Conservation (phyloP, 2,888 invertebrate species). For the Tolmerus cingulatus region DNA sequence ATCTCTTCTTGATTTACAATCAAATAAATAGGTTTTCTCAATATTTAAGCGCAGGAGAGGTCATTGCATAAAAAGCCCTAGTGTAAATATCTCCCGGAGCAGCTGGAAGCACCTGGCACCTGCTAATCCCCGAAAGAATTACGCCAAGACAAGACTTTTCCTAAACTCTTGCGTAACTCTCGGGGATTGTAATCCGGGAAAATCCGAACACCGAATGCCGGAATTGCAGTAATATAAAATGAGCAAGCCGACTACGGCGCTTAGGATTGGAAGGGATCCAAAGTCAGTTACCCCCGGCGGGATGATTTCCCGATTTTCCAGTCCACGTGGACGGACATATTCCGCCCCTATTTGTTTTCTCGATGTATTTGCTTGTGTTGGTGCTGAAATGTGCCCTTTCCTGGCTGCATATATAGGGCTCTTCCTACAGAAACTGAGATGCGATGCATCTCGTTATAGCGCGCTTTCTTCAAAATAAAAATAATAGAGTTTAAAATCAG, state of each 20-base stretch:
- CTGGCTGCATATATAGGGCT: background rate
- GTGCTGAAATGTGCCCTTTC: background rate
- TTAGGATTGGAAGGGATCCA: background rate
- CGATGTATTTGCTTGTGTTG: background rate
- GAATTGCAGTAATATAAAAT: background rate
- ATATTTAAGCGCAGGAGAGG: background rate
- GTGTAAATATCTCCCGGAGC: background rate
- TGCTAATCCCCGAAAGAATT: background rate
- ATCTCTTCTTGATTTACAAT: background rate
- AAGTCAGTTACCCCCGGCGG: background rate
- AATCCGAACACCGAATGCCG: background rate
- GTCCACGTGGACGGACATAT: background rate
- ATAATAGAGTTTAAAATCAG: background rate
- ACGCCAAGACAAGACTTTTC: background rate
- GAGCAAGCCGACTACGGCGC: background rate
- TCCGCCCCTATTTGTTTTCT: conserved; percentile 18
- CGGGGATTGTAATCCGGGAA: background rate
- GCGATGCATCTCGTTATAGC: background rate
- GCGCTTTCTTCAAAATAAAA: background rate
- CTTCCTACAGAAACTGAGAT: background rate
- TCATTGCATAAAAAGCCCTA: background rate
- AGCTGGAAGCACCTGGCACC: background rate
- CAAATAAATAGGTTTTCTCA: background rate
- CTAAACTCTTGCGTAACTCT: background rate
- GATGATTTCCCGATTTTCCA: background rate